phyloP scores from a whole-genome alignment of 1,140 invertebrate species.

The Apis cerana region DNA sequence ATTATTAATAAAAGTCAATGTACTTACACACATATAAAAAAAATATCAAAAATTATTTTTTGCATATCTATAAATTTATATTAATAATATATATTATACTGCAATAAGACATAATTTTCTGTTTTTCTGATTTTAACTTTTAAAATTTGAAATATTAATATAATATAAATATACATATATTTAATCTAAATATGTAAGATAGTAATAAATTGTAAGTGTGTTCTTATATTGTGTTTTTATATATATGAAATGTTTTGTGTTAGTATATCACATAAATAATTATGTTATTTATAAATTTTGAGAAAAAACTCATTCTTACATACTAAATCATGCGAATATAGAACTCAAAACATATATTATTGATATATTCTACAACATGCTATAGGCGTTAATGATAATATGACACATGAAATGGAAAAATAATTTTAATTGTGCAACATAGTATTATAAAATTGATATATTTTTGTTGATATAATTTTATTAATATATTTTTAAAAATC shows the following conservation, averaged over 20 bases:
- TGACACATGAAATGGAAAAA: constrained; percentile 31
- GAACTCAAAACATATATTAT: constrained; percentile 46
- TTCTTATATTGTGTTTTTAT: background rate
- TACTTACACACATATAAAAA: background rate
- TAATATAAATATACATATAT: constrained; percentile 9
- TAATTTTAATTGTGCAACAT: constrained; percentile 5
- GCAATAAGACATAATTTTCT: constrained; percentile 7
- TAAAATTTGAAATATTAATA: background rate
- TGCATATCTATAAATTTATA: background rate
- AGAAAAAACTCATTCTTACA: constrained; percentile 27
- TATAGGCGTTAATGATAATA: constrained; percentile 19
- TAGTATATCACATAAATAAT: constrained; percentile 9
- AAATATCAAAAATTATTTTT: constrained; percentile 20
- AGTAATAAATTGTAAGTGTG: constrained; percentile 29
- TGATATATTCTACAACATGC: constrained; percentile 59
- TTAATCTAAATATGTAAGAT: constrained; percentile 6
- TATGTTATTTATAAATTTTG: constrained; percentile 22
- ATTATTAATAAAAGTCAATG: constrained; percentile 9
- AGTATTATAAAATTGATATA: background rate
- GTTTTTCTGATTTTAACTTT: background rate
- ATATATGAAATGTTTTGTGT: constrained; percentile 27
- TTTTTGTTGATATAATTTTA: too few species aligned
- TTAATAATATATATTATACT: constrained; percentile 15
- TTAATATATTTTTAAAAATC: background rate
- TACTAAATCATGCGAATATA: constrained; percentile 55